Evolutionary conservation across 2,113 vertebrate species (phyloP), one percentile per base, ranked within the genome.

Genomic region (Osmerus mordax): DNA sequence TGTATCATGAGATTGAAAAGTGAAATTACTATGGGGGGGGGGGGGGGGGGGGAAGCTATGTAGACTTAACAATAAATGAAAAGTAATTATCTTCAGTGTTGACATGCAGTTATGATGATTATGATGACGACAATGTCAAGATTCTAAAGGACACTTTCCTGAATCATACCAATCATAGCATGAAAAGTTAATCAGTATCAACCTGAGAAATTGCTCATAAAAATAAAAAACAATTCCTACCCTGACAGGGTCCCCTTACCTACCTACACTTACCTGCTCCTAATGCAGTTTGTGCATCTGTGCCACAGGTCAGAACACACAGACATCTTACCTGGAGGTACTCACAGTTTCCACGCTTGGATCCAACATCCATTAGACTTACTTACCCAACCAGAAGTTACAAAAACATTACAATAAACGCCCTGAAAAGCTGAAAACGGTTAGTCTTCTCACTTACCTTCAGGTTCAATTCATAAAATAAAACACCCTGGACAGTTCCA

Each of bases 401-500:
- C 23, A 47, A 28, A 75, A 81, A 73, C 75, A 67, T 64, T 19
- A 55, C 70, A 19, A 76, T 80, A 56, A 84, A 55, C 71, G 73
- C 69, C 58, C 92, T 91, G 75, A 71, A 92, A 92, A 92, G 81
- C 85, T 87, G 71, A 89, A 86, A 3, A 1, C 18, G 2, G 87
- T 91, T 91, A 92, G 86, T 87, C 82, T 71, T 21, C 63, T 28
- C 86, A 92, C 90, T 92, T 91, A 92, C 90, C 91, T 91, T 89
- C 51, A 61, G 81, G 82, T 91, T 89, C 21, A 86, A 79, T 85
- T 86, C 87, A 89, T 28, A 62, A 62, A 19, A 83, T 19, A 92
- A 85, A 90, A 92, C 88, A 92, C 88, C 92, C 87, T 90, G 82
- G 90, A 89, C 83, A 89, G 89, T 84, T 91, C 91, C 90, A 90